A percentile compares a stretch with the other conserved stretches of the same genome.
These are phyloP conservation scores for Campoletis sonorensis DNA, from an alignment of 1,140 invertebrate genomes.

Conservation along the genomic window DNA sequence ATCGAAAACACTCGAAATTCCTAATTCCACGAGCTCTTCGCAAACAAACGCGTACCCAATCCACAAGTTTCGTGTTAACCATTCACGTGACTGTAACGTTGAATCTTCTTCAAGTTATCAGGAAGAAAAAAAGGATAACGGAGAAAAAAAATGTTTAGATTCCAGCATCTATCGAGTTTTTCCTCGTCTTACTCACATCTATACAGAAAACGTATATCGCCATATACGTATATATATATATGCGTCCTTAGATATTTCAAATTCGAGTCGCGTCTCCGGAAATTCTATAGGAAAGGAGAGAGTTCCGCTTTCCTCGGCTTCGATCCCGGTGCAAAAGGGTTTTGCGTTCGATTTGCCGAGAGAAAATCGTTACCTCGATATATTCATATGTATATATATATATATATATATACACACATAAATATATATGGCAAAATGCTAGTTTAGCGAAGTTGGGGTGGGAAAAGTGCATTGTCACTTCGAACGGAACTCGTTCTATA, in stretches of 20 bases:
- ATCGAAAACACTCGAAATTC: too few relatives aligned
- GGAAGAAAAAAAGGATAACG: not conserved
- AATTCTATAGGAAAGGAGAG: slow-evolving; percentile 22
- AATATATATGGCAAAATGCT: not conserved
- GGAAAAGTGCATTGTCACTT: slow-evolving; percentile 2
- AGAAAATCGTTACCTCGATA: slow-evolving; percentile 1
- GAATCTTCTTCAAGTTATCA: not conserved
- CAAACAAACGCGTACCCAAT: not conserved
- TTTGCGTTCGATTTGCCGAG: slow-evolving; percentile 20
- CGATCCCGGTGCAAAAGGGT: slow-evolving; percentile 7
- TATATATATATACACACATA: not conserved
- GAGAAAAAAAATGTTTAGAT: not conserved
- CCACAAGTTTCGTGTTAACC: not conserved
- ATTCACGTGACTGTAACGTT: not conserved
- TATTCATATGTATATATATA: not conserved
- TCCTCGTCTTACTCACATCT: not conserved
- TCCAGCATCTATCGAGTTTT: not conserved
- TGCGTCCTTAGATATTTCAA: not conserved
- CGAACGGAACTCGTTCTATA: not conserved
- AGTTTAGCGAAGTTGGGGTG: not conserved
- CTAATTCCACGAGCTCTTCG: too few relatives aligned
- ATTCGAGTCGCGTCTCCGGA: slow-evolving; percentile 18
- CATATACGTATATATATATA: not conserved
- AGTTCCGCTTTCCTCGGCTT: not conserved
- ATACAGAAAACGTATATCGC: not conserved